Evolutionary conservation across 1,140 invertebrate species (phyloP).

Genomic region (Anastrepha ludens): DNA sequence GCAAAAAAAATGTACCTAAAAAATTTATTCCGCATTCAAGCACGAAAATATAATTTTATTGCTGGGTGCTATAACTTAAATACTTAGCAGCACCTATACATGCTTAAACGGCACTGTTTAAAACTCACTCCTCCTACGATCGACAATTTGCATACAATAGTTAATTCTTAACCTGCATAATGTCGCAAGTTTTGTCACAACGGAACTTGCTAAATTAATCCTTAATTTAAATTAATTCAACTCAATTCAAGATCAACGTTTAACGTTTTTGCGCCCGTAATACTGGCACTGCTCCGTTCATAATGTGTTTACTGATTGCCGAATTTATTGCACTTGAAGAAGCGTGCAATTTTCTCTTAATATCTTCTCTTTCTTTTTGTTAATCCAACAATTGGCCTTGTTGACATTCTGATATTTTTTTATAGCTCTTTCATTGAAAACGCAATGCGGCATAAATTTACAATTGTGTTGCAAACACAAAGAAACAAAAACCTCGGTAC

Average conservation of each 20-base stretch:
- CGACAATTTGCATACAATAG: not conserved
- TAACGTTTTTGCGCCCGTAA: not conserved
- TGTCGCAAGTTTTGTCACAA: not conserved
- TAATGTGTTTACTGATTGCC: constrained; percentile 3
- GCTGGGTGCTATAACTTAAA: too few species aligned
- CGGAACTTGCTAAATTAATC: constrained; percentile 19
- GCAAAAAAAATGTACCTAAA: too few species aligned
- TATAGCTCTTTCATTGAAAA: constrained; percentile 26
- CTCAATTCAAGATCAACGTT: constrained; percentile 21
- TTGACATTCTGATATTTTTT: not conserved
- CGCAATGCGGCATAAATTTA: constrained; percentile 3
- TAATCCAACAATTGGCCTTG: not conserved
- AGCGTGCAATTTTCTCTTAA: constrained; percentile 26
- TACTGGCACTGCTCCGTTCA: too few species aligned
- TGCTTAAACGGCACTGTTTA: not conserved
- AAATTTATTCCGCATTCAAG: too few species aligned
- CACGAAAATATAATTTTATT: too few species aligned
- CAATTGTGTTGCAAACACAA: not conserved
- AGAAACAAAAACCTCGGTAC: not conserved
- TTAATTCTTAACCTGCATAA: not conserved
- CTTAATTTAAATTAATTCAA: constrained; percentile 52
- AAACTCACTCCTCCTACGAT: not conserved
- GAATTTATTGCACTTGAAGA: constrained; percentile 25
- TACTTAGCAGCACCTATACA: too few species aligned
- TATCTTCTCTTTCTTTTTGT: not conserved